Conservation (phyloP, 37 sponge, comb jelly and placozoan species). For the Eunapius fragilis region DNA sequence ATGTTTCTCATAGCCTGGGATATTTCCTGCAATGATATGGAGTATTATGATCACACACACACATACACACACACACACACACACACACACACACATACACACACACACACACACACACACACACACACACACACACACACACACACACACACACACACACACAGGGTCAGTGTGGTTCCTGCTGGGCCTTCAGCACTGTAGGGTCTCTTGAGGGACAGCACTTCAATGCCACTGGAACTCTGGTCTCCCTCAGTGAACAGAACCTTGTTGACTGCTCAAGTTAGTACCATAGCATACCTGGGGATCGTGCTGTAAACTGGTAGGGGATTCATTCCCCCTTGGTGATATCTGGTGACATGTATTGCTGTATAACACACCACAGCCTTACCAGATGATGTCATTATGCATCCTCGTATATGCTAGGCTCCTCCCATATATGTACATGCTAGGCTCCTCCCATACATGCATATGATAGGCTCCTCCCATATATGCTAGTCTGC, state of each 20-base stretch:
- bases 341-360: too few relatives aligned
- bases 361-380: too few relatives aligned
- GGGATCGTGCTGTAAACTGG: too few relatives aligned
- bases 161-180: slow-evolving; percentile 85
- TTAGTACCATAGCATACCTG: background rate
- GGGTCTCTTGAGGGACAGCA: slow-evolving; percentile 88
- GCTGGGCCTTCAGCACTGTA: slow-evolving; percentile 90
- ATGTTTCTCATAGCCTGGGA: too few relatives aligned
- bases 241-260: slow-evolving; percentile 77
- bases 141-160: slow-evolving; percentile 62
- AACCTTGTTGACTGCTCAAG: slow-evolving; percentile 58
- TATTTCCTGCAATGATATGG: background rate
- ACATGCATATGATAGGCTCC: too few relatives aligned
- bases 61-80: background rate
- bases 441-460: too few relatives aligned
- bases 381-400: too few relatives aligned
- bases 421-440: too few relatives aligned
- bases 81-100: background rate
- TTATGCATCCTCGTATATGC: too few relatives aligned
- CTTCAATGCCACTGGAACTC: slow-evolving; percentile 53
- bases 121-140: background rate
- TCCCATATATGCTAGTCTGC: too few relatives aligned
- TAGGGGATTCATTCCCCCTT: too few relatives aligned
- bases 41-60: too few relatives aligned
- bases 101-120: background rate